phyloP scores from a whole-genome alignment of 2,113 vertebrate genomes.

The Grus americana region DNA sequence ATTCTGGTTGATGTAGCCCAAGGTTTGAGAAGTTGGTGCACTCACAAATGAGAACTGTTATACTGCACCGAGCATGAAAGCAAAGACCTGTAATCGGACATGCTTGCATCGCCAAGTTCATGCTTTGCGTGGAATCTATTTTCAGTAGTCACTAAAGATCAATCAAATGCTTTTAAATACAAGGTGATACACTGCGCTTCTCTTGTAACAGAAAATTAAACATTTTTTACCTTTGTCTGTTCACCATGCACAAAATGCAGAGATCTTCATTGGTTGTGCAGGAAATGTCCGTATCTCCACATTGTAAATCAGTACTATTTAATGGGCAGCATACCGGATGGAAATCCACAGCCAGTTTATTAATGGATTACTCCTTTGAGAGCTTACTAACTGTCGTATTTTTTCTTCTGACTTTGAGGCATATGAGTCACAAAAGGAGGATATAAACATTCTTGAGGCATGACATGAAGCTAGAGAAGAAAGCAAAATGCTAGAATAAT shows the following conservation, averaged over 20 bases:
- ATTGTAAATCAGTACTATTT: background rate
- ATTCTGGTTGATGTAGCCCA: background rate
- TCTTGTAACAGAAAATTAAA: background rate
- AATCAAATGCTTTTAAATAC: background rate
- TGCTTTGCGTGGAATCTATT: background rate
- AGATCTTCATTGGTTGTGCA: fast-evolving
- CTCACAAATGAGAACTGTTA: background rate
- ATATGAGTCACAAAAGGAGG: conserved; percentile 16
- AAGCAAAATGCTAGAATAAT: background rate
- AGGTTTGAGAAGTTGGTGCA: background rate
- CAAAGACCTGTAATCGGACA: fast-evolving
- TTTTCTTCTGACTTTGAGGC: background rate
- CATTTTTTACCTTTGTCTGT: background rate
- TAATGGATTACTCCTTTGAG: background rate
- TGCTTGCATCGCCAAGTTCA: fast-evolving
- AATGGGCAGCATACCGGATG: background rate
- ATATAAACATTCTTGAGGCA: background rate
- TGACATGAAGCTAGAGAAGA: background rate
- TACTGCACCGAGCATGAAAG: background rate
- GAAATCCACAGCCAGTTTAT: background rate
- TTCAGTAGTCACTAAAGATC: background rate
- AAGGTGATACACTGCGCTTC: background rate
- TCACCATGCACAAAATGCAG: background rate
- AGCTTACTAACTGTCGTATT: background rate
- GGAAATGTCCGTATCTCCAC: background rate